Conservation (phyloP, 2,113 vertebrate genomes). For the Brachirus orientalis region DNA sequence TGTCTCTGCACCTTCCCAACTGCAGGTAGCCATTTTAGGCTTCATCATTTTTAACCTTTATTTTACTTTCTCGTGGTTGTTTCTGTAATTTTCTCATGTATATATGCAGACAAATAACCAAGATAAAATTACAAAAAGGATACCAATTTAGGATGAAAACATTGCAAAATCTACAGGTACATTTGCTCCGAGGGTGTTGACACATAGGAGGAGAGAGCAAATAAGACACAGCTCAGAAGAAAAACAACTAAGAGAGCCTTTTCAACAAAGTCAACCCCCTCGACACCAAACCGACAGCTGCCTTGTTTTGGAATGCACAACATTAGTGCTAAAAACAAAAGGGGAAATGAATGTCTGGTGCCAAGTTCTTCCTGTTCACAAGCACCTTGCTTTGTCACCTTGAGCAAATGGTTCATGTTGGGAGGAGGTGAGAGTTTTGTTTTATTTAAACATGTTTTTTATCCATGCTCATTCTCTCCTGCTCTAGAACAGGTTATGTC, state of each 20-base stretch:
- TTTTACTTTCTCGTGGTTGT: neutral
- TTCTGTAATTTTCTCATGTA: neutral
- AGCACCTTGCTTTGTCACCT: slow-evolving; percentile 35
- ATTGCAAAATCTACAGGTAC: slow-evolving; percentile 31
- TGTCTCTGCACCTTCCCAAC: slow-evolving; percentile 46
- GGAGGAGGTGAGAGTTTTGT: slow-evolving; percentile 3
- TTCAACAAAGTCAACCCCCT: slow-evolving; percentile 35
- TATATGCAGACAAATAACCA: neutral
- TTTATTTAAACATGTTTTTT: slow-evolving; percentile 1
- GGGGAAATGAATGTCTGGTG: slow-evolving; percentile 8
- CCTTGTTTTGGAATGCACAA: slow-evolving; percentile 31
- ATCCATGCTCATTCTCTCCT: neutral
- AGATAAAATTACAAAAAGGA: neutral
- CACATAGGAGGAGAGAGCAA: slow-evolving; percentile 36
- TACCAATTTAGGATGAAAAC: slow-evolving; percentile 14
- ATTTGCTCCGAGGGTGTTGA: slow-evolving; percentile 65
- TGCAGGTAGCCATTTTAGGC: slow-evolving; percentile 71
- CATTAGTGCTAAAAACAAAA: slow-evolving; percentile 40
- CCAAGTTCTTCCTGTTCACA: slow-evolving; percentile 28
- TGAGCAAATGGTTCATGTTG: slow-evolving; percentile 32
- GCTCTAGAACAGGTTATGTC: neutral
- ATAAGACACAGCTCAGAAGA: slow-evolving; percentile 26
- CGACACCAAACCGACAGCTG: slow-evolving; percentile 26
- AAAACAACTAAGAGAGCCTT: slow-evolving; percentile 29
- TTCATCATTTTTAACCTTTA: slow-evolving; percentile 5